Evolutionary conservation across 2,113 vertebrate genomes (phyloP), one percentile per base, ranked within the genome.

Genomic region (Nibea coibor): DNA sequence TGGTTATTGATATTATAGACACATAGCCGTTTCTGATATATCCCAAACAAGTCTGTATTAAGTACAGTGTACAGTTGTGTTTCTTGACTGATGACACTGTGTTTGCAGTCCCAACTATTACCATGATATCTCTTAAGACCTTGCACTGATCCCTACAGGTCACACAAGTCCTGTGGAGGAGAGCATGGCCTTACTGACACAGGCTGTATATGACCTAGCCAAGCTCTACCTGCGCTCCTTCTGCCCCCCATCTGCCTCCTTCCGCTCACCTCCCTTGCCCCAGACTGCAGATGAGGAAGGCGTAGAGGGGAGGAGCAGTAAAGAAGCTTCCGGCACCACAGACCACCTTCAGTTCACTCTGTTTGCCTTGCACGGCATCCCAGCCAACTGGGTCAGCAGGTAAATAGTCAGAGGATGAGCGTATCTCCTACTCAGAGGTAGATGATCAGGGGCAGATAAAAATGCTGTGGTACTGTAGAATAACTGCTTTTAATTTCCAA

Each of bases 291-390:
- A 82, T 1, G 9, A 76, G 5, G 82, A 84, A 20, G 22, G 64
- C 5, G 77, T 68, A 1, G 92, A 90, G 51, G 83, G 20, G 4
- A 93, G 57, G 71, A 89, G 54, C 79, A 91, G 92, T 58, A 97
- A 94, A 81, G 97, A 98, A 88, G 97, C 97, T 0, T 97, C 95
- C 24, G 95, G 95, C 72, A 94, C 96, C 70, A 94, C 96, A 10
- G 97, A 99, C 78, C 97, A 98, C 82, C 96, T 99, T 53, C 97
- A 99, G 73, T 99, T 99, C 91, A 98, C 96, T 39, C 74, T 99
- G 83, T 98, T 97, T 88, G 97, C 97, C 42, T 91, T 97, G 56
- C 98, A 99, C 82, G 96, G 97, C 76, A 97, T 99, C 93, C 95
- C 96, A 12, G 78, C 94, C 89, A 86, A 75, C 77, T 99, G 98